Evolutionary conservation across 2,888 invertebrate species (phyloP).

Genomic region (Cosmia pyralina): DNA sequence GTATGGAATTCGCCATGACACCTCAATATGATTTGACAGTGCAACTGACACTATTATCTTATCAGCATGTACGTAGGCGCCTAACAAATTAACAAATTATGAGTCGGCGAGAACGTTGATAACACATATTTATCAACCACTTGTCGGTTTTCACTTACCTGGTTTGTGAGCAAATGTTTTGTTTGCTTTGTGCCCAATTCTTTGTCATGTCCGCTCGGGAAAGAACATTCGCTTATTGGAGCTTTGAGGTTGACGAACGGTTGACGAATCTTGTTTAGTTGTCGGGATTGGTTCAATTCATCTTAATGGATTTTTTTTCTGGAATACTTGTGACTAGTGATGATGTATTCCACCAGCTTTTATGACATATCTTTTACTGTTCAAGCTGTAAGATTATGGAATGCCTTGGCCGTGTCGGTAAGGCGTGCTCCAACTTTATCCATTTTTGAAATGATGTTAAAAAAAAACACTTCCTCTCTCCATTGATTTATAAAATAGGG

Average conservation of each 20-base stretch:
- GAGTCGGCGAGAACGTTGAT: slow-evolving; percentile 41
- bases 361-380: too few species aligned
- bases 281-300: background rate
- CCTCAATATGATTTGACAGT: slow-evolving; percentile 40
- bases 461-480: too few species aligned
- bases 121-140: slow-evolving; percentile 53
- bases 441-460: too few species aligned
- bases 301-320: background rate
- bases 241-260: slow-evolving; percentile 10
- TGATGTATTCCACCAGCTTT: too few species aligned
- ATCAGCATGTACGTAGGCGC: slow-evolving; percentile 52
- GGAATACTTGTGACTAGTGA: too few species aligned
- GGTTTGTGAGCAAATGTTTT: slow-evolving; percentile 24
- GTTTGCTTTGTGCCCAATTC: slow-evolving; percentile 25
- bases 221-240: background rate
- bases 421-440: too few species aligned
- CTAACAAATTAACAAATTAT: slow-evolving; percentile 56
- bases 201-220: slow-evolving; percentile 5
- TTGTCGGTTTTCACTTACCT: slow-evolving; percentile 46
- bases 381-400: too few species aligned
- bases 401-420: too few species aligned
- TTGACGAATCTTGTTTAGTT: background rate
- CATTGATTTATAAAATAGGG: too few species aligned
- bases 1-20: slow-evolving; percentile 51
- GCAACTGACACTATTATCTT: slow-evolving; percentile 55